Conservation (phyloP, 1,140 invertebrate species). For the Drosophila pandora region DNA sequence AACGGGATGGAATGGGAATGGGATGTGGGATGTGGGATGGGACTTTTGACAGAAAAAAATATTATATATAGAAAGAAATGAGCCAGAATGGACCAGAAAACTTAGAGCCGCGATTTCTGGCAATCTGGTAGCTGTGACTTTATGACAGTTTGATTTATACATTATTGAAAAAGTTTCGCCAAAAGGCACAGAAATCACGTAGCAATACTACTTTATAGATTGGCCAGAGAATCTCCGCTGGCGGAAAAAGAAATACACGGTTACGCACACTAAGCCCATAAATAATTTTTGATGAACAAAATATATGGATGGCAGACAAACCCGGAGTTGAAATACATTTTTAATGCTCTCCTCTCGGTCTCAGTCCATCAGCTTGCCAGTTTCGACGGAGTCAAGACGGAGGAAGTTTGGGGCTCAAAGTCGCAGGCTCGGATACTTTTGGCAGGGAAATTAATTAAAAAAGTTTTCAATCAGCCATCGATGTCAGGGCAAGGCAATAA, state of each 20-base stretch:
- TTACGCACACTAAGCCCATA: conserved; percentile 60
- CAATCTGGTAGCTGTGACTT: conserved; percentile 69
- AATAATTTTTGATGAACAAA: conserved; percentile 60
- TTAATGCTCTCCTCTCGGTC: conserved; percentile 41
- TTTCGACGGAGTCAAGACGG: too few species aligned
- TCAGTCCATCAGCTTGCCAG: neutral
- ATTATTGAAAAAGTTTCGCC: conserved; percentile 82
- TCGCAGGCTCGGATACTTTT: conserved; percentile 36
- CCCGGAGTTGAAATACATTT: conserved; percentile 62
- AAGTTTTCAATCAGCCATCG: conserved; percentile 75
- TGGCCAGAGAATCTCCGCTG: neutral
- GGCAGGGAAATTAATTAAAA: conserved; percentile 80
- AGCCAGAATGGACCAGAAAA: neutral
- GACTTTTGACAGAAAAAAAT: conserved; percentile 26
- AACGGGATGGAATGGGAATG: conserved; percentile 6
- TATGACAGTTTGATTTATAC: conserved; percentile 83
- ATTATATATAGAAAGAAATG: too few species aligned
- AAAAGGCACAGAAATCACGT: conserved; percentile 53
- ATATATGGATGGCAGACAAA: conserved; percentile 1
- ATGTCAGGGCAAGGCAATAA: conserved; percentile 30
- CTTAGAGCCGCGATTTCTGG: conserved; percentile 26
- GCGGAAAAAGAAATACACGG: conserved; percentile 14
- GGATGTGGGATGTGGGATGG: neutral
- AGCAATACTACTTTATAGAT: conserved; percentile 15
- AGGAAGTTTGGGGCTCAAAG: conserved; percentile 51